Evolutionary conservation across 2,113 vertebrate species (phyloP).

Genomic region (Lamprotornis superbus): DNA sequence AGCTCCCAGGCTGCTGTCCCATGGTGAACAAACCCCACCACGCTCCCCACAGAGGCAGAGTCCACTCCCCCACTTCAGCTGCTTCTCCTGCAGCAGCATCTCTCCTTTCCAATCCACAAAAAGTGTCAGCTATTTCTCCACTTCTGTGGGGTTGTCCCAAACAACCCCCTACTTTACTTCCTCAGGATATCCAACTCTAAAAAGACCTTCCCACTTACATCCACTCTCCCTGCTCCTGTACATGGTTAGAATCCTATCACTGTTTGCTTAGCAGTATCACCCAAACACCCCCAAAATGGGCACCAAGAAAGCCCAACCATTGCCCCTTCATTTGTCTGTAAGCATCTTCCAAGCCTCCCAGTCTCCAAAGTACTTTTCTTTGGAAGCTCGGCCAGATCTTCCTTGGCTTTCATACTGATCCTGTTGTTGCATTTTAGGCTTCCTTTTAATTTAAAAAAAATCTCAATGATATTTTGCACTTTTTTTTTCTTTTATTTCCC

Average conservation of each 20-base stretch:
- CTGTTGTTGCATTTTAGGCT: not conserved
- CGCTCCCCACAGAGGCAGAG: fast-evolving
- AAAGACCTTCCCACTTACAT: not conserved
- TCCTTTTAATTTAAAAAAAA: slow-evolving; percentile 25
- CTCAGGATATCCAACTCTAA: not conserved
- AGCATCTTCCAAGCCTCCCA: not conserved
- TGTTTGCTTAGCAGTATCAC: not conserved
- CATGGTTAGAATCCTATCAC: not conserved
- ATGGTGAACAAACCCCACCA: not conserved
- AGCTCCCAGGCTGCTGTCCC: not conserved
- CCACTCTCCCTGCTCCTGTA: not conserved
- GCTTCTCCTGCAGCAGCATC: not conserved
- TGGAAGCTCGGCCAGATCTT: not conserved
- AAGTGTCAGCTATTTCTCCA: not conserved
- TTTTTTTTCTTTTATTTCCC: not conserved
- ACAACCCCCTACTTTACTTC: not conserved
- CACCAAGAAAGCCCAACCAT: not conserved
- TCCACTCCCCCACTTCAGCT: not conserved
- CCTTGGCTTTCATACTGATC: not conserved
- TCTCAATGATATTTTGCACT: not conserved
- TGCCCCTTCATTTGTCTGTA: not conserved
- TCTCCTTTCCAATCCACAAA: not conserved
- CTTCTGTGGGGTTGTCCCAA: not conserved
- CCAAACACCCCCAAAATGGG: not conserved
- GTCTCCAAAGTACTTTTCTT: not conserved